Conservation (phyloP, 2,888 invertebrate species). For the Antitype chi region DNA sequence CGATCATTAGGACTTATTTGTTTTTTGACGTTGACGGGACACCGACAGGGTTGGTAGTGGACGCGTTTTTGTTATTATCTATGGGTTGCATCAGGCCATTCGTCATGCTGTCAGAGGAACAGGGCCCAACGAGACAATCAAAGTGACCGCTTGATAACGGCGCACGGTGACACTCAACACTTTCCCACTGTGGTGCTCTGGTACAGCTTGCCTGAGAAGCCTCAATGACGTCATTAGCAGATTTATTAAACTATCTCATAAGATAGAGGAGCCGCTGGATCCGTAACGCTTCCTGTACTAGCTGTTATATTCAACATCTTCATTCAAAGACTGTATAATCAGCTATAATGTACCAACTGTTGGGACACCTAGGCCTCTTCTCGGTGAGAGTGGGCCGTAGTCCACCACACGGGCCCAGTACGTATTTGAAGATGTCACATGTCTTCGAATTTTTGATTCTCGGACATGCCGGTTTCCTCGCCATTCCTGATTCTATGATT, state of each 20-base stretch:
- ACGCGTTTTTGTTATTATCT: slow-evolving; percentile 81
- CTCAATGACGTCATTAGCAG: neutral
- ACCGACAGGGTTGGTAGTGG: slow-evolving; percentile 78
- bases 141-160: slow-evolving; percentile 88
- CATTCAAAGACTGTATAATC: neutral
- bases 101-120: slow-evolving; percentile 89
- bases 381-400: no score
- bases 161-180: slow-evolving; percentile 70
- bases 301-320: neutral
- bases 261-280: neutral
- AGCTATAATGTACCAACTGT: no score
- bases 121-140: slow-evolving; percentile 86
- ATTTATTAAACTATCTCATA: slow-evolving; percentile 5
- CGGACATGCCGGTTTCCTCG: no score
- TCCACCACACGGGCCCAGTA: no score
- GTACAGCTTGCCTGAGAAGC: slow-evolving; percentile 27
- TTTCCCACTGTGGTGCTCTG: slow-evolving; percentile 66
- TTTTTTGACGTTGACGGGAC: slow-evolving; percentile 89
- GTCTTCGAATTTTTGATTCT: no score
- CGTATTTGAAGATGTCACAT: no score
- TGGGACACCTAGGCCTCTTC: no score
- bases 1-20: slow-evolving; percentile 90
- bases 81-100: slow-evolving; percentile 86
- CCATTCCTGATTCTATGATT: neutral
- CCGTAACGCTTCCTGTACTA: neutral